Evolutionary conservation across 1,140 invertebrate genomes (phyloP), one percentile per base, ranked within the genome.

Genomic region (Harlomillsia oculata): DNA sequence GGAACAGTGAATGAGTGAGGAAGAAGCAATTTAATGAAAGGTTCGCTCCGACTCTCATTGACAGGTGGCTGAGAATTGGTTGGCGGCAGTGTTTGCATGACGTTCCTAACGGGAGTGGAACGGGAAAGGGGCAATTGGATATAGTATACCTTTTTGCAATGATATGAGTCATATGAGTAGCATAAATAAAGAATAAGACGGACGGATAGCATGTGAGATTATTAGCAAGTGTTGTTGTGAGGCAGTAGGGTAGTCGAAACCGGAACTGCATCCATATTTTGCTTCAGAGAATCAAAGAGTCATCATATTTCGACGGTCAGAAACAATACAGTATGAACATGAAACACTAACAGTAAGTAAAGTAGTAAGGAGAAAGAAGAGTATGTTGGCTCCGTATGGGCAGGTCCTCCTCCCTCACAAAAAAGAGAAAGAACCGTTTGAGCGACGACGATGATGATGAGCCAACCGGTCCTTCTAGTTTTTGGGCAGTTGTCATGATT

Each of bases 401-500:
- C 45, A 48, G 45, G 45, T 48, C 45, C n/a, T 48, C 45, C 45
- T 32, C 45, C 45, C 45, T 48, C 45, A 43, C 39, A 56, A 56
- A 56, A 56, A 56, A 56, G 53, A 56, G 49, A 56, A 56, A 56
- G 53, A 56, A 56, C 53, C 53, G 53, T 56, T 56, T 56, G 32
- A 49, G 29, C 34, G 11, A 49, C 18, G 5, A 49, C 23, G 37
- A 46, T 52, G 36, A 52, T 39, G 36, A 54, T 54, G 41, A 54
- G 21, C 21, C 41, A 56, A 56, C 53, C 53, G 44, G 53, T 56
- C 45, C 53, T 48, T 56, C 53, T 56, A 56, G 44, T 56, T 46
- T 56, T 56, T 46, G 53, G 53, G 53, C 44, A 23, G 41, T 56
- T 46, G 39, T 32, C 45, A 46, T 46, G 53, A 32, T 37, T 56